Evolutionary conservation across 2,888 invertebrate genomes (phyloP).

Genomic region (Drosophila cyrtoloma): DNA sequence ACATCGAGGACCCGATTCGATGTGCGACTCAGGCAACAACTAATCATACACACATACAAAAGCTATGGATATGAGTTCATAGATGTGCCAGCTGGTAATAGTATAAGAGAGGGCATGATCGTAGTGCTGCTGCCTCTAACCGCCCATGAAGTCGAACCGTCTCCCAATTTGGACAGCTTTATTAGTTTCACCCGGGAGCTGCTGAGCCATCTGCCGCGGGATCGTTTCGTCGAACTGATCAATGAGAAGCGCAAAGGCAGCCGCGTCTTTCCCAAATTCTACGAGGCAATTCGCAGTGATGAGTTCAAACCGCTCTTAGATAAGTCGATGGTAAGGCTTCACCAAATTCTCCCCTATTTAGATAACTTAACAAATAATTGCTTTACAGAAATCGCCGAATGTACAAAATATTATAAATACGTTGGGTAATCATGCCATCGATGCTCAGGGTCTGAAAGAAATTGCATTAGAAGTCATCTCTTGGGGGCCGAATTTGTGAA

Average conservation of each 20-base stretch:
- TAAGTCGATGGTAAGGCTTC: conserved; percentile 60
- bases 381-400: conserved; percentile 61
- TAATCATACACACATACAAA: conserved; percentile 4
- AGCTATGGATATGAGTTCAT: conserved; percentile 15
- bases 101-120: conserved; percentile 33
- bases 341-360: no score
- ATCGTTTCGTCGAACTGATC: conserved; percentile 72
- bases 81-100: conserved; percentile 5
- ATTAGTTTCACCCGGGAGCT: conserved; percentile 72
- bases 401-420: conserved; percentile 60
- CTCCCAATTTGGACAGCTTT: conserved; percentile 46
- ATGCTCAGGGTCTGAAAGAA: conserved; percentile 65
- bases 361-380: background rate
- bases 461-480: conserved; percentile 76
- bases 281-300: conserved; percentile 69
- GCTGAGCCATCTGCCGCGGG: conserved; percentile 71
- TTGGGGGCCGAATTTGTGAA: conserved; percentile 69
- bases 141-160: background rate
- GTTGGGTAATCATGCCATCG: conserved; percentile 63
- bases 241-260: conserved; percentile 68
- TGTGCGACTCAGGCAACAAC: background rate
- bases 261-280: conserved; percentile 73
- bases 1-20: conserved; percentile 3
- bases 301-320: conserved; percentile 66
- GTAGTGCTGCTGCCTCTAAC: conserved; percentile 40